A percentile compares a stretch with the other conserved stretches of the same genome.
Conservation (phyloP, 2,113 vertebrate species). For the Castor canadensis region DNA sequence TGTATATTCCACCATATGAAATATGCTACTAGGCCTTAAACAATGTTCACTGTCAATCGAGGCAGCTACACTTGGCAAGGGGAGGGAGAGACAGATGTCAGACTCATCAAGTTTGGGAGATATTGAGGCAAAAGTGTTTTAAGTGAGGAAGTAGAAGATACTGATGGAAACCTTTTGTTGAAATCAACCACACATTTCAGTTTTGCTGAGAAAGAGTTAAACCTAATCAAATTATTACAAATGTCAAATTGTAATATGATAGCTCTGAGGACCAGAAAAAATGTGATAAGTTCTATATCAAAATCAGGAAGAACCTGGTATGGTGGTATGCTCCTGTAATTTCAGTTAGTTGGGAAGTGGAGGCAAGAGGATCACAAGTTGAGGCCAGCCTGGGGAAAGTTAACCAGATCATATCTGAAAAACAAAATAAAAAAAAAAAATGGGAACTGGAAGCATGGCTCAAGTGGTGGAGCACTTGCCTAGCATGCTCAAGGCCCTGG, state of each 20-base stretch:
- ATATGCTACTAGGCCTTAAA: background rate
- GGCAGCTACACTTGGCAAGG: background rate
- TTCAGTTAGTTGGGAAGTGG: too few species aligned
- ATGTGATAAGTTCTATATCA: background rate
- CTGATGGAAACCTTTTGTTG: background rate
- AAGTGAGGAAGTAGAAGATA: background rate
- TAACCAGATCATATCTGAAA: too few species aligned
- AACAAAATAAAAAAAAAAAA: too few species aligned
- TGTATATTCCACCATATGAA: background rate
- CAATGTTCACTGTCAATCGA: background rate
- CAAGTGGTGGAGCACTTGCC: too few species aligned
- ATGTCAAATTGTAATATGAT: background rate
- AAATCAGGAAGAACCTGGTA: too few species aligned
- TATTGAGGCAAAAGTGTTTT: background rate
- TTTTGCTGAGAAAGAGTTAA: conserved; percentile 23
- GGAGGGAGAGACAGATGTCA: background rate
- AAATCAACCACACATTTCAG: background rate
- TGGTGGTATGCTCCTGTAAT: too few species aligned
- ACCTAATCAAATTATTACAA: background rate
- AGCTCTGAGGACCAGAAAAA: background rate
- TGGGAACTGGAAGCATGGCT: too few species aligned
- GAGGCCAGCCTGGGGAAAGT: too few species aligned
- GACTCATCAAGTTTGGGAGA: background rate
- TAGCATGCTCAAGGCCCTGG: too few species aligned
- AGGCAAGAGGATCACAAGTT: too few species aligned